phyloP scores from a whole-genome alignment of 2,888 invertebrate species.

The Iselma pallidipennis region DNA sequence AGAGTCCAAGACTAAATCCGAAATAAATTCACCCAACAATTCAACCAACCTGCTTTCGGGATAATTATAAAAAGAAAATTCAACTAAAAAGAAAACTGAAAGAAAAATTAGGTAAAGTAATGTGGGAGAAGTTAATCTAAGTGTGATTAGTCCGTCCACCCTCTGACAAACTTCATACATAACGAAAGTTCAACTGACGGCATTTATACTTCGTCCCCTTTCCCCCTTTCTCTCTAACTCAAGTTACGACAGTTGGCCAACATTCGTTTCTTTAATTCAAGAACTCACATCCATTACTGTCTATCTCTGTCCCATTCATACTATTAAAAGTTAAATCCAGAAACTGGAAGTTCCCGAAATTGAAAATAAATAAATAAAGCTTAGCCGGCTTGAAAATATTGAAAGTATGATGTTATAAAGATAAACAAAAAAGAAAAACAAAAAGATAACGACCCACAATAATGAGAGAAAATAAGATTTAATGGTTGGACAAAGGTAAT shows the following conservation, averaged over 20 bases:
- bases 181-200: conserved; percentile 41
- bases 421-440: conserved; percentile 10
- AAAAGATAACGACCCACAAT: conserved; percentile 12
- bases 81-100: neutral
- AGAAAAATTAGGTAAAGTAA: conserved; percentile 24
- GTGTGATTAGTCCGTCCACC: conserved; percentile 45
- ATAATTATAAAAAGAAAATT: neutral
- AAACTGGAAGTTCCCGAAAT: conserved; percentile 30
- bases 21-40: neutral
- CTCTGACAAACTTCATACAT: conserved; percentile 43
- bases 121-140: conserved; percentile 42
- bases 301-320: conserved; percentile 10
- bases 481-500: conserved; percentile 46
- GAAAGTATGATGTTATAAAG: no score
- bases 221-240: no score
- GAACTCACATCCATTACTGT: conserved; percentile 1
- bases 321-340: conserved; percentile 5
- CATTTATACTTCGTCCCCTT: conserved; percentile 33
- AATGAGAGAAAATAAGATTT: conserved; percentile 39
- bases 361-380: conserved; percentile 41
- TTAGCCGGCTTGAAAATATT: no score
- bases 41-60: neutral
- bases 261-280: conserved; percentile 42
- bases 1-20: neutral
- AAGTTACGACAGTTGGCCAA: conserved; percentile 48